Conservation (phyloP, 2,113 vertebrate species). For the Aphyosemion australe region DNA sequence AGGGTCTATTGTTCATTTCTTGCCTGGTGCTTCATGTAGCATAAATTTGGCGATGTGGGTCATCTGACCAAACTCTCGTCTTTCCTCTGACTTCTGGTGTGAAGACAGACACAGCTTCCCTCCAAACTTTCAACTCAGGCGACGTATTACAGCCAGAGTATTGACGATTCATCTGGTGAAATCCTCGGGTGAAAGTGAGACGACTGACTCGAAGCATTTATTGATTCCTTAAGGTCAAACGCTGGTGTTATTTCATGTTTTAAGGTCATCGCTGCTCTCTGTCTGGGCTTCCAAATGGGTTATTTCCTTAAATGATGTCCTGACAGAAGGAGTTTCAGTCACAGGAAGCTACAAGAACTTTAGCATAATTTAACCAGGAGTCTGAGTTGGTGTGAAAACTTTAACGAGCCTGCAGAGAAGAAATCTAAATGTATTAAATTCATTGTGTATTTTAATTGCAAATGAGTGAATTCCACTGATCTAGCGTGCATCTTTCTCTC, state of each 20-base stretch:
- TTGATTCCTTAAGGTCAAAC: background rate
- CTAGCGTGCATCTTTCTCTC: slow-evolving; percentile 10
- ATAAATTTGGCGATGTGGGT: too few relatives aligned
- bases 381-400: background rate
- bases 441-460: background rate
- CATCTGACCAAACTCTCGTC: too few relatives aligned
- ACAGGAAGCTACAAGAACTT: too few relatives aligned
- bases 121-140: background rate
- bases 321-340: too few relatives aligned
- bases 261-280: background rate
- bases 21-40: too few relatives aligned
- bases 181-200: background rate
- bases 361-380: background rate
- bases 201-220: background rate
- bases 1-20: too few relatives aligned
- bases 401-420: background rate
- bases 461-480: slow-evolving; percentile 12
- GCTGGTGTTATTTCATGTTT: background rate
- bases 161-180: too few relatives aligned
- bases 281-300: too few relatives aligned
- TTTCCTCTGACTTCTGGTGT: background rate
- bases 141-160: too few relatives aligned
- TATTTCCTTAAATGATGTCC: too few relatives aligned
- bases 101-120: background rate
- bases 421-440: slow-evolving; percentile 3